These are phyloP conservation scores for Nycticryphes semicollaris DNA, from an alignment of 2,113 vertebrate genomes.

Conservation along the genomic window DNA sequence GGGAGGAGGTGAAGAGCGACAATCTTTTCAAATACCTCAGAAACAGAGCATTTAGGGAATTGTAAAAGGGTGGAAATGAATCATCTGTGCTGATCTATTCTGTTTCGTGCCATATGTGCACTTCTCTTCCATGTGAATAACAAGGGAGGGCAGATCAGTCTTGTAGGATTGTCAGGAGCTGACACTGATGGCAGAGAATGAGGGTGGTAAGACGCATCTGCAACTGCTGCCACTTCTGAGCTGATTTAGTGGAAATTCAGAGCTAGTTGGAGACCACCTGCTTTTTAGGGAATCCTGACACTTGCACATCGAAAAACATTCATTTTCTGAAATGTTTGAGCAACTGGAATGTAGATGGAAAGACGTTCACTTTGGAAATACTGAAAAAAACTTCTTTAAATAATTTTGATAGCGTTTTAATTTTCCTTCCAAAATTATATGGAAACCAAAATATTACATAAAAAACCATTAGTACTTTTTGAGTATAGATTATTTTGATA, in stretches of 20 bases:
- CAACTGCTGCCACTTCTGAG: background rate
- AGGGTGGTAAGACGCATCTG: background rate
- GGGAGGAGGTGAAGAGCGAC: background rate
- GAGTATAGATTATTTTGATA: background rate
- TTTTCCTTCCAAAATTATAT: background rate
- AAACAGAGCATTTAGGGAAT: background rate
- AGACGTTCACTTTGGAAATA: background rate
- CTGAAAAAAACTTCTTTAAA: background rate
- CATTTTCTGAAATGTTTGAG: background rate
- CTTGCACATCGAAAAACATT: background rate
- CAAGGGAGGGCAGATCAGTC: background rate
- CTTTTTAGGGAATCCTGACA: background rate
- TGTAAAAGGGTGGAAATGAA: background rate
- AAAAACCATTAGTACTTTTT: background rate
- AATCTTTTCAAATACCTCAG: conserved; percentile 44
- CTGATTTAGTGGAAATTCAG: background rate
- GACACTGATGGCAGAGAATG: background rate
- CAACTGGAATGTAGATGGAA: background rate
- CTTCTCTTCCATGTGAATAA: background rate
- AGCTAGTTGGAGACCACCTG: background rate
- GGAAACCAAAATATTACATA: background rate
- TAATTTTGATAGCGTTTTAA: background rate
- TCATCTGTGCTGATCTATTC: background rate
- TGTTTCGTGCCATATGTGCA: background rate
- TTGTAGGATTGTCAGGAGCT: background rate